Evolutionary conservation across 2,113 vertebrate species (phyloP).

Genomic region (Taurulus bubalis): DNA sequence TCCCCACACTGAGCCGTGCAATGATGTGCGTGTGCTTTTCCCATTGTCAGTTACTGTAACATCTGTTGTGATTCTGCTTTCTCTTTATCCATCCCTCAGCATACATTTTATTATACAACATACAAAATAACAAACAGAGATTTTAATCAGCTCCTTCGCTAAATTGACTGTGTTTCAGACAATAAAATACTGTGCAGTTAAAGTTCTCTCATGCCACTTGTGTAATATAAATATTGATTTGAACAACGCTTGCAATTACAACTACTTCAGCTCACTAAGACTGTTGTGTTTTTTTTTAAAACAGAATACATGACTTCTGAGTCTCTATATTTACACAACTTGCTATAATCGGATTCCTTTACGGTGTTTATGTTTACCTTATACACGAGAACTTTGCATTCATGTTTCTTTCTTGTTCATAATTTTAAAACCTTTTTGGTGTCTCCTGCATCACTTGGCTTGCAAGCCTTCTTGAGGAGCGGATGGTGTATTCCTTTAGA

Average conservation of each 20-base stretch:
- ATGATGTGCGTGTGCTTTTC: neutral
- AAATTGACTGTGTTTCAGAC: neutral
- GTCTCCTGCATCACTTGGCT: slow-evolving; percentile 40
- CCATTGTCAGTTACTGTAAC: neutral
- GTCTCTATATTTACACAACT: neutral
- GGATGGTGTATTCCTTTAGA: slow-evolving; percentile 50
- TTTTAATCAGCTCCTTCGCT: neutral
- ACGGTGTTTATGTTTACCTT: slow-evolving; percentile 13
- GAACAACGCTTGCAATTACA: neutral
- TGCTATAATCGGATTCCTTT: neutral
- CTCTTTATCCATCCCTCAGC: neutral
- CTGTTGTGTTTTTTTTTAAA: neutral
- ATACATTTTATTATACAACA: neutral
- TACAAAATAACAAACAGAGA: neutral
- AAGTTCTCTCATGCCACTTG: neutral
- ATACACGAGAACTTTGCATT: neutral
- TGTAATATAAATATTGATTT: neutral
- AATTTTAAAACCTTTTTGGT: slow-evolving; percentile 29
- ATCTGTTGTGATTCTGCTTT: neutral
- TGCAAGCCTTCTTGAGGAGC: slow-evolving; percentile 32
- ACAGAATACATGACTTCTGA: slow-evolving; percentile 5
- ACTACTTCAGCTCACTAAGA: neutral
- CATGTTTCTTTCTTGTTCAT: slow-evolving; percentile 29
- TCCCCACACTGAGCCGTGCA: neutral
- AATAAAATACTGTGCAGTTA: neutral